Base-by-base conservation (phyloP, 1,140 invertebrate species). In the Drosophila prosaltans region DNA sequence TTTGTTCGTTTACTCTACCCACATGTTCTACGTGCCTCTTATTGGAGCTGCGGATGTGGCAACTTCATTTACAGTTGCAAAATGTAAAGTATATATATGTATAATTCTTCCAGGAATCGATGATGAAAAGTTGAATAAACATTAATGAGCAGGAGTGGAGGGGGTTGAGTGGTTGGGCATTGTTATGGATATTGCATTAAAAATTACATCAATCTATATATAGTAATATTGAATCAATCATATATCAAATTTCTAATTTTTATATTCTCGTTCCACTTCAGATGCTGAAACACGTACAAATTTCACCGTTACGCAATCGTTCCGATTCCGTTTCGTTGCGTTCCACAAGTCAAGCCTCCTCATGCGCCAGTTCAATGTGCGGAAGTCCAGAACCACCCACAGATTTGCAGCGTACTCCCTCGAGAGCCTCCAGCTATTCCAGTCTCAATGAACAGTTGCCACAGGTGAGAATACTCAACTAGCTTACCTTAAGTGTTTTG, bases 231-330 rank as follows among this genome's bases (percentile, higher is more conserved):
- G 16, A 51, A 48, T 24, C 45, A 8, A 8, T 21, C 28, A 30
- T 30, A 30, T 48, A 24, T 48, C 2, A 21, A 1, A 21, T 24
- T 48, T 51, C 3, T 51, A 26, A 40, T 28, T 61, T 43, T 54
- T 36, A 24, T 60, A 16, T 16, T 16, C 16, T 66, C 40, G 59
- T 36, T n/a, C 60, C 2, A 43, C 6, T 92, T 10, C 93, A 94
- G 93, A 97, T 97, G 97, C 94, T 97, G 94, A 97, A 97, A 93
- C 96, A 97, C 95, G 96, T 97, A 92, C 96, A 96, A 93, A 94
- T 97, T 92, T 96, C 96, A 76, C 96, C 96, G 72, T 95, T 96
- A 93, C 94, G 96, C 92, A 95, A 95, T 76, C 95, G 96, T 90
- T 95, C 96, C 59, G 96, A 97, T 93, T 96, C 96, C 67, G 94